phyloP scores from a whole-genome alignment of 2,888 invertebrate species.

The Drosophila tripunctata region DNA sequence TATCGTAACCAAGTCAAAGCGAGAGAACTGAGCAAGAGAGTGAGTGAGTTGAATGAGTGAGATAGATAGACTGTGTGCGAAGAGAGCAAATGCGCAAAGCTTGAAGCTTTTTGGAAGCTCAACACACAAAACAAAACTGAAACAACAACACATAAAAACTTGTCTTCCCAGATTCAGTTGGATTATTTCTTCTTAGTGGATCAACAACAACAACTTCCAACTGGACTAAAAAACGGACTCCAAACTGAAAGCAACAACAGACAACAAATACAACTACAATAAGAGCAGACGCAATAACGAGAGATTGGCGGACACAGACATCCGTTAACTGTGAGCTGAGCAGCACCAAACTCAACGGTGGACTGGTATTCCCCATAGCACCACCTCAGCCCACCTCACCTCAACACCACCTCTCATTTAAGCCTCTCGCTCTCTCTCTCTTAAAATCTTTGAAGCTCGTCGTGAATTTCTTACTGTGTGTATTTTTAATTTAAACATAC shows the following conservation, averaged over 20 bases:
- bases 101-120: slow-evolving; percentile 49
- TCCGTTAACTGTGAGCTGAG: slow-evolving; percentile 28
- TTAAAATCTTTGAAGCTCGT: slow-evolving; percentile 43
- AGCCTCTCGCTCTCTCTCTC: no score
- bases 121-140: not conserved
- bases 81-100: slow-evolving; percentile 34
- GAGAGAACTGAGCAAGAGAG: not conserved
- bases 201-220: slow-evolving; percentile 63
- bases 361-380: slow-evolving; percentile 73
- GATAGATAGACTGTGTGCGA: no score
- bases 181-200: slow-evolving; percentile 68
- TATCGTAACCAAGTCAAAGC: slow-evolving; percentile 41
- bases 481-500: slow-evolving; percentile 61
- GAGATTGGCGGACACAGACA: slow-evolving; percentile 32
- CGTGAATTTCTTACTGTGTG: slow-evolving; percentile 45
- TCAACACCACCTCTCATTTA: not conserved
- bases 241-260: slow-evolving; percentile 52
- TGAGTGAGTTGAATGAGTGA: slow-evolving; percentile 31
- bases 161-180: slow-evolving; percentile 78
- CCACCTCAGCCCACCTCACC: not conserved
- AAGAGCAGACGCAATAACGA: no score
- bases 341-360: slow-evolving; percentile 33
- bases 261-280: slow-evolving; percentile 26
- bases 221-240: slow-evolving; percentile 76
- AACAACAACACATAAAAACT: slow-evolving; percentile 68